Conservation (phyloP, 2,888 invertebrate species). For the Caenorhabditis zanzibari region DNA sequence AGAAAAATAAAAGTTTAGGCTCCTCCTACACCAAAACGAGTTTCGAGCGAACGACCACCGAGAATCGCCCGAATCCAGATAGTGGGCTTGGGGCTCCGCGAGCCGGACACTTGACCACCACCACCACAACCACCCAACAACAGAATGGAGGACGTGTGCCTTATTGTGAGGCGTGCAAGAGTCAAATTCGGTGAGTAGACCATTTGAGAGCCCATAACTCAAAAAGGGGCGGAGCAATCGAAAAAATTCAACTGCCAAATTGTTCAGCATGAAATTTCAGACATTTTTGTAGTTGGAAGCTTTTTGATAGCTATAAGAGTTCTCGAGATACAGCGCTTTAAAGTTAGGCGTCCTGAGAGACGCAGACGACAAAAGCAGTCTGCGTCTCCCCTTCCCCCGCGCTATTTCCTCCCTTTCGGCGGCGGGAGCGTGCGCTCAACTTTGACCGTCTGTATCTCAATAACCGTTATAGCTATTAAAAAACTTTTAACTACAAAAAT, state of each 20-base stretch:
- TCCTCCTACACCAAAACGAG: constrained; percentile 57
- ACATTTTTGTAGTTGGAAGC: not conserved
- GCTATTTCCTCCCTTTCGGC: too few species aligned
- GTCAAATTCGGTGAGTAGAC: constrained; percentile 74
- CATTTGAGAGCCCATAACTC: not conserved
- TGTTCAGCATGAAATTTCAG: not conserved
- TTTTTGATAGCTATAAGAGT: not conserved
- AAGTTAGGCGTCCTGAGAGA: not conserved
- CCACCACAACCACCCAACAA: constrained; percentile 43
- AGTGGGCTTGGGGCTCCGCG: constrained; percentile 4
- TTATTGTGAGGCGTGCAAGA: constrained; percentile 78
- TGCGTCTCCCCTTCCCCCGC: not conserved
- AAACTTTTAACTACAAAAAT: not conserved
- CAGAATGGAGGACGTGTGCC: constrained; percentile 69
- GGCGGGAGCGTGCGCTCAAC: not conserved
- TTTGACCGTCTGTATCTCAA: not conserved
- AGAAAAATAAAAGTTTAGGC: constrained; percentile 30
- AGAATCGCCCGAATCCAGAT: constrained; percentile 20
- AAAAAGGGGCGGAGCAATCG: too few species aligned
- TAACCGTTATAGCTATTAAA: not conserved
- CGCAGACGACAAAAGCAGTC: not conserved
- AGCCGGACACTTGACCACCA: constrained; percentile 54
- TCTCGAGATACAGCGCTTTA: not conserved
- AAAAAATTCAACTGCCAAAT: constrained; percentile 9
- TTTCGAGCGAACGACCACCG: constrained; percentile 60